Base-by-base conservation (phyloP, 2,113 vertebrate genomes). In the Macroglossus sobrinus region DNA sequence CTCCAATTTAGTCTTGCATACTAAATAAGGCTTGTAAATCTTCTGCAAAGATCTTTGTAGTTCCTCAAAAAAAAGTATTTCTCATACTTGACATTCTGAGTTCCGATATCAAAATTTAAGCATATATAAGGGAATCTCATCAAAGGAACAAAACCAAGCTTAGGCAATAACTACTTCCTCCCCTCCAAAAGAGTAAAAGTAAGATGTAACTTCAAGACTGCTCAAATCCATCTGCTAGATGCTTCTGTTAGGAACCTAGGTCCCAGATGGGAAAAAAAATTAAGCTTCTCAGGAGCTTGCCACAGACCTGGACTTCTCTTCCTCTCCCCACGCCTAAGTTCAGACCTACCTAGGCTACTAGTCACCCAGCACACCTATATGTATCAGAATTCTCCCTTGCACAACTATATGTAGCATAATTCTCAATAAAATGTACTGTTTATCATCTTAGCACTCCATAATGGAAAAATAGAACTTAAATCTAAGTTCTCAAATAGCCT, bases 1-100 rank as follows among this genome's bases (percentile, higher is more conserved):
- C 22, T 94, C 71, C 43, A 94, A n/a, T 59, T 87, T 91, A 93
- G 72, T 69, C 85, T 91, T 81, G 28, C 33, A 79, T 79, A 35
- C n/a, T 33, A 76, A 75, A n/a, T 64, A 47, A 45, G 30, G 7
- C 57, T 69, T 75, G 11, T 35, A 95, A 81, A 80, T 91, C 50
- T 68, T 47, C 66, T 93, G 53, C 38, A 63, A 81, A 84, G 19
- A 30, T 89, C 26, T 93, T 66, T 85, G 26, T 61, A 91, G 45
- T 45, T 74, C 53, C 66, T 76, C 53, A 85, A 69, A 74, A 69
- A 74, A 89, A 35, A 33, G 5, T 55, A 50, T 53, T 81, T 85
- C 14, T 89, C 19, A 84, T 79, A 24, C 3, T 85, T 19, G 45
- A 40, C 63, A 78, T 76, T 50, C 50, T 61, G 47, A 53, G 9